A percentile compares a stretch with the other conserved stretches of the same genome.
phyloP scores from a whole-genome alignment of 2,888 invertebrate species.

The Eretmocerus hayati region DNA sequence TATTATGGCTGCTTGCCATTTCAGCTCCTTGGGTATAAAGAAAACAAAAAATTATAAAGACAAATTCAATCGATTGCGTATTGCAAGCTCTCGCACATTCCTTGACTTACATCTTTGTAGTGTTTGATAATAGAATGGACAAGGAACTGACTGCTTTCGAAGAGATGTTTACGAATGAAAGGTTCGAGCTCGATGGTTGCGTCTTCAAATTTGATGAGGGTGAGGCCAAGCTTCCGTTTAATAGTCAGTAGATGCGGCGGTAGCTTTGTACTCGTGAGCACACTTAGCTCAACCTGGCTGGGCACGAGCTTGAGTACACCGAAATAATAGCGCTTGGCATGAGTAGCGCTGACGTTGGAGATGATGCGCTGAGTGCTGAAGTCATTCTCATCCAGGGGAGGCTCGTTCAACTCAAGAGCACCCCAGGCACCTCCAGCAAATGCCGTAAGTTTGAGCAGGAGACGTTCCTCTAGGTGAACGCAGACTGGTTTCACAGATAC shows the following conservation, averaged over 20 bases:
- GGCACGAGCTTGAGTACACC: conserved; percentile 72
- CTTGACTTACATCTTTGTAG: conserved; percentile 64
- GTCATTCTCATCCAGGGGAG: conserved; percentile 66
- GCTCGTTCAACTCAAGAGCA: conserved; percentile 52
- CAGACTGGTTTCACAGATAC: conserved; percentile 77
- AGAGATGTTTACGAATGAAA: conserved; percentile 79
- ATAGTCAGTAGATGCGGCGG: conserved; percentile 67
- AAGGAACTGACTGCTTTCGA: conserved; percentile 84
- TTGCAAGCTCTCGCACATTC: not conserved
- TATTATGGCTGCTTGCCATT: conserved; percentile 93
- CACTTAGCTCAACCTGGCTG: conserved; percentile 77
- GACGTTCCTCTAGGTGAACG: conserved; percentile 79
- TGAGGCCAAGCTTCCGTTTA: conserved; percentile 79
- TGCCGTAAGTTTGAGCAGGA: conserved; percentile 65
- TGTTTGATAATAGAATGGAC: conserved; percentile 75
- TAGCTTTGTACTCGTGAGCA: conserved; percentile 81
- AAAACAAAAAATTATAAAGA: not conserved
- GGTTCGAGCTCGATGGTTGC: conserved; percentile 88
- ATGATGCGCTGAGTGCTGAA: conserved; percentile 74
- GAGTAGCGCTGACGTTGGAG: conserved; percentile 71
- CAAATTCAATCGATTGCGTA: not conserved
- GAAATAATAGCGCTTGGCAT: conserved; percentile 81
- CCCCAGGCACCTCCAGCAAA: conserved; percentile 57
- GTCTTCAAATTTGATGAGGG: conserved; percentile 93
- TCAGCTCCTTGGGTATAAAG: conserved; percentile 59